These are phyloP conservation scores for Seriola dumerili DNA, from an alignment of 2,113 vertebrate genomes.

Conservation along the genomic window DNA sequence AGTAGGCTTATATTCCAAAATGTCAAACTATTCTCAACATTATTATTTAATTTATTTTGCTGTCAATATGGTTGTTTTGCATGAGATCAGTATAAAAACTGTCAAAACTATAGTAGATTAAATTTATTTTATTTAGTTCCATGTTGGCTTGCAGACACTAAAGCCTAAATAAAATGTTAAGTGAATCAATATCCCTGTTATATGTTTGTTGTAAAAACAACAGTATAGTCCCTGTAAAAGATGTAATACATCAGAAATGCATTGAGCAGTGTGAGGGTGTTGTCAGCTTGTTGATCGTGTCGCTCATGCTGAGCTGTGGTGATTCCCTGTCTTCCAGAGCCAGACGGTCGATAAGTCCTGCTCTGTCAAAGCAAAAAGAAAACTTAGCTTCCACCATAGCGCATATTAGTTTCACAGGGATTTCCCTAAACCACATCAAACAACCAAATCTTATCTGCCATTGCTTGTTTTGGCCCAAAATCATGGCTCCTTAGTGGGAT, in stretches of 20 bases:
- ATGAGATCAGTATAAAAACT: too few species aligned
- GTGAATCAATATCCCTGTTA: background rate
- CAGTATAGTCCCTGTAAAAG: background rate
- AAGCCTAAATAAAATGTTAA: background rate
- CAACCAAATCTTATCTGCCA: conserved; percentile 66
- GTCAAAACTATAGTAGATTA: too few species aligned
- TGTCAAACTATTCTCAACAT: too few species aligned
- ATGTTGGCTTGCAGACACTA: background rate
- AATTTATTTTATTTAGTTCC: background rate
- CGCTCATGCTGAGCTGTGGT: conserved; percentile 29
- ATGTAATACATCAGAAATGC: background rate
- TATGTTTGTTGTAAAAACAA: background rate
- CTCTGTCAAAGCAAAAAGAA: conserved; percentile 34
- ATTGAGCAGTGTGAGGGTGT: background rate
- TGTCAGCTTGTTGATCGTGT: conserved; percentile 42
- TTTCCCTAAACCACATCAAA: conserved; percentile 68
- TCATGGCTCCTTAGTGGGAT: conserved; percentile 29
- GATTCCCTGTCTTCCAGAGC: conserved; percentile 44
- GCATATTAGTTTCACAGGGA: conserved; percentile 45
- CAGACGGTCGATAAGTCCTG: conserved; percentile 33
- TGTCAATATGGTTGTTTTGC: too few species aligned
- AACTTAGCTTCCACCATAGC: conserved; percentile 27
- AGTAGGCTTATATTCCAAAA: too few species aligned
- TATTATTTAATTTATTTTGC: too few species aligned
- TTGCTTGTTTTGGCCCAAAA: conserved; percentile 68